Evolutionary conservation across 1,140 invertebrate genomes (phyloP).

Genomic region (Neodiprion lecontei): DNA sequence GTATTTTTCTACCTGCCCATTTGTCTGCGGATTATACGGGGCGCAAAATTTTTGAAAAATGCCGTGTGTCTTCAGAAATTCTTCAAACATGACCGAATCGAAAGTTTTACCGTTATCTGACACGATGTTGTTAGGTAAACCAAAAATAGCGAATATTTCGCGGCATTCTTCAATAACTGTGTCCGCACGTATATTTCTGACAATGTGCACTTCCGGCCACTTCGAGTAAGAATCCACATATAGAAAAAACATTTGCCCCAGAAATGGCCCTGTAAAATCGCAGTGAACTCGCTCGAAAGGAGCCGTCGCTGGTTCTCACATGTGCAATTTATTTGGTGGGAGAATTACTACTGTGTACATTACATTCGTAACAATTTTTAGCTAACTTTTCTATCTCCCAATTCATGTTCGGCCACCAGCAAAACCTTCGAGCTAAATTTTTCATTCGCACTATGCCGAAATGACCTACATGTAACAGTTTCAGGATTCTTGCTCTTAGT

Average conservation of each 20-base stretch:
- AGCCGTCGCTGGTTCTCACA: constrained; percentile 5
- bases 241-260: not conserved
- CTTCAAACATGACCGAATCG: not conserved
- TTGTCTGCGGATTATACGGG: constrained; percentile 41
- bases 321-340: constrained; percentile 29
- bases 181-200: not conserved
- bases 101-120: not conserved
- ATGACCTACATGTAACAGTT: constrained; percentile 32
- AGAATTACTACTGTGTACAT: constrained; percentile 17
- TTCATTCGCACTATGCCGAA: constrained; percentile 34
- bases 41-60: constrained; percentile 39
- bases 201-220: not conserved
- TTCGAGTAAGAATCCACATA: not conserved
- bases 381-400: constrained; percentile 38
- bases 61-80: constrained; percentile 25
- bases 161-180: not conserved
- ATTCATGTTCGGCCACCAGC: constrained; percentile 32
- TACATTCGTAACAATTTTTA: constrained; percentile 31
- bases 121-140: not conserved
- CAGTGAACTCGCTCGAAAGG: constrained; percentile 51
- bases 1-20: constrained; percentile 43
- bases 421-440: constrained; percentile 28
- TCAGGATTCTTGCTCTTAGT: constrained; percentile 8
- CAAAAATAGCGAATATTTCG: not conserved
- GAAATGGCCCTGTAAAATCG: constrained; percentile 51